Base-by-base conservation (phyloP, 2,797 vertebrate species). In the Anguilla marmorata region DNA sequence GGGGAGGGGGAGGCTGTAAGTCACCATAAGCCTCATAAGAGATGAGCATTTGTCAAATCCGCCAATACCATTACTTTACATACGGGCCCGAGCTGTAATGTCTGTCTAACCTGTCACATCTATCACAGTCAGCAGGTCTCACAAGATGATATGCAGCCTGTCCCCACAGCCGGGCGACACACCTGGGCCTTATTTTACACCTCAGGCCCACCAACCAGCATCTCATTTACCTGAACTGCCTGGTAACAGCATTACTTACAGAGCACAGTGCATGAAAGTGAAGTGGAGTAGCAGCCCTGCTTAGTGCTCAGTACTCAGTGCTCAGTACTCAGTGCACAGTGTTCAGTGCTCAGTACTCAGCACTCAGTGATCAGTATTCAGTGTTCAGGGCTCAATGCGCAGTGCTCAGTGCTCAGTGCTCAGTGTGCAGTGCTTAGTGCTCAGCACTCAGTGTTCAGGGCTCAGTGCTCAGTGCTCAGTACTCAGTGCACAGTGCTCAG, bases 91-190 rank as follows among this genome's bases (percentile, higher is more conserved):
- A n/a, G 5, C 79, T 11, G 79, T 48, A 27, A 50, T 82, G 79
- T 50, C 45, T 48, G 45, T n/a, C 45, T 48, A 82, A 82, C 33
- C 79, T 82, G 79, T 48, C 21, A 50, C 45, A 82, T 82, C 79
- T 50, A 48, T 82, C 79, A 82, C 8, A 50, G 37, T 41, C 74
- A 76, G 74, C 74, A 30, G 14, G 74, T 41, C 41, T 41, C 74
- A 21, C 74, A 1, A 8, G 74, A 21, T 76, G 74, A 76, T 76
- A 41, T 76, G 74, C 19, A 76, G 33, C 74, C 14, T 74, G 69
- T 74, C 69, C 30, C 24, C 63, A n/a, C 6, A 8, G n/a, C 63
- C 24, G 63, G n/a, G 21, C 63, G 27, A 69, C 4, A 27, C 63
- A n/a, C 63, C 11, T 1, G 7, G 27, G 11, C 27, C 2, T 72